These are phyloP conservation scores for Anaspis maculata DNA, from an alignment of 2,888 invertebrate genomes.

Conservation along the genomic window DNA sequence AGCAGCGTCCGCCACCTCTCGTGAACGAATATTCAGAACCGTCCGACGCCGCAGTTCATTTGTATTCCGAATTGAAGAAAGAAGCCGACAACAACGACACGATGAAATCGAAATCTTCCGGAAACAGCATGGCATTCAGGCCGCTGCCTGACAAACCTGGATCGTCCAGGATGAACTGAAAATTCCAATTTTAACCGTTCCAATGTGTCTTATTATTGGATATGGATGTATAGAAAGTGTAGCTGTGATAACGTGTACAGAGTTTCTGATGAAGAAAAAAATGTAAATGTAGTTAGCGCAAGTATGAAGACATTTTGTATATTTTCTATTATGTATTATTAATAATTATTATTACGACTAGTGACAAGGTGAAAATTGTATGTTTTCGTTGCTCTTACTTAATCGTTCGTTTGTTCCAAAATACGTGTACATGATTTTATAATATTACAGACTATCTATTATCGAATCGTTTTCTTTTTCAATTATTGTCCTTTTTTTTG, in stretches of 20 bases:
- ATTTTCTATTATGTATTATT: no score
- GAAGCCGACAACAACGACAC: slow-evolving; percentile 29
- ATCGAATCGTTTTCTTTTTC: no score
- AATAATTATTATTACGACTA: no score
- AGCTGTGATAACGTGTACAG: slow-evolving; percentile 25
- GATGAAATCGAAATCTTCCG: slow-evolving; percentile 34
- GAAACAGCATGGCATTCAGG: slow-evolving; percentile 57
- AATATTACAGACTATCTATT: no score
- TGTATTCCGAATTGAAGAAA: slow-evolving; percentile 49
- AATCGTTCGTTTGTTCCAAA: no score
- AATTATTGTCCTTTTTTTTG: no score
- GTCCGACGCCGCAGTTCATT: slow-evolving; percentile 46
- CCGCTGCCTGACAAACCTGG: slow-evolving; percentile 60
- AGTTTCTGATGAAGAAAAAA: no score
- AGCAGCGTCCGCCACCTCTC: slow-evolving; percentile 32
- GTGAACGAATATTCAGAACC: slow-evolving; percentile 50
- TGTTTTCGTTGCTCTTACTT: no score
- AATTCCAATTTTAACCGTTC: slow-evolving; percentile 6
- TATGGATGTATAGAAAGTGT: slow-evolving; percentile 7
- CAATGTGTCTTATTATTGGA: neutral
- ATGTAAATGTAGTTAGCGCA: slow-evolving; percentile 2
- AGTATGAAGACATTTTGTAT: slow-evolving; percentile 10
- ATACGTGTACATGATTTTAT: no score
- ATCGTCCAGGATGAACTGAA: slow-evolving; percentile 21
- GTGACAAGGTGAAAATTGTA: no score